These are phyloP conservation scores for Listronotus bonariensis DNA, from an alignment of 1,140 invertebrate genomes.

Conservation along the genomic window DNA sequence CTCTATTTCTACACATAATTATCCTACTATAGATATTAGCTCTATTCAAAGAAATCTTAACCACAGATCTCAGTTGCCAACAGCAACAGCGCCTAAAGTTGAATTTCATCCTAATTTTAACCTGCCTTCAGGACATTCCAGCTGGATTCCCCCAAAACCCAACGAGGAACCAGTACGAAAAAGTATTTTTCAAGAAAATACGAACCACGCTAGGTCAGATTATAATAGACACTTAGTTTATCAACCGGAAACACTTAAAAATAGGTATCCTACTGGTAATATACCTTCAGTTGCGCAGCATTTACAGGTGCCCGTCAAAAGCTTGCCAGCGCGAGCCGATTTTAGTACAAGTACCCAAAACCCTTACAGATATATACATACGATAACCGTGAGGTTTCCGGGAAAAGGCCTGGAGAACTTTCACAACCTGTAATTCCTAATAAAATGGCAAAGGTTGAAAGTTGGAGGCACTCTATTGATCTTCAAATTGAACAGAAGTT, in stretches of 20 bases:
- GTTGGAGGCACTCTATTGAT: slow-evolving; percentile 61
- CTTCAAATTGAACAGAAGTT: slow-evolving; percentile 63
- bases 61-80: slow-evolving; percentile 51
- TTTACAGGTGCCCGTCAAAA: slow-evolving; percentile 8
- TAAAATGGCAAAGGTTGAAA: slow-evolving; percentile 60
- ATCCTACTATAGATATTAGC: slow-evolving; percentile 39
- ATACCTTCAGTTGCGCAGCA: slow-evolving; percentile 8
- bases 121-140: slow-evolving; percentile 41
- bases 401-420: slow-evolving; percentile 55
- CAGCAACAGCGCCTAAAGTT: slow-evolving; percentile 67
- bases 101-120: slow-evolving; percentile 72
- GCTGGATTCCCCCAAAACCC: slow-evolving; percentile 9
- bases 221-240: slow-evolving; percentile 4
- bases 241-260: slow-evolving; percentile 7
- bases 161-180: slow-evolving; percentile 20
- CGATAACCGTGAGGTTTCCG: not conserved
- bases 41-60: slow-evolving; percentile 52
- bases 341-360: not conserved
- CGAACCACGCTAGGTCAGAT: not conserved
- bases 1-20: slow-evolving; percentile 39
- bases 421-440: slow-evolving; percentile 49
- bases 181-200: slow-evolving; percentile 16
- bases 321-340: not conserved
- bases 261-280: slow-evolving; percentile 9
- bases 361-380: not conserved